Conservation (phyloP, 2,888 invertebrate genomes). For the Lochmaea capreae region DNA sequence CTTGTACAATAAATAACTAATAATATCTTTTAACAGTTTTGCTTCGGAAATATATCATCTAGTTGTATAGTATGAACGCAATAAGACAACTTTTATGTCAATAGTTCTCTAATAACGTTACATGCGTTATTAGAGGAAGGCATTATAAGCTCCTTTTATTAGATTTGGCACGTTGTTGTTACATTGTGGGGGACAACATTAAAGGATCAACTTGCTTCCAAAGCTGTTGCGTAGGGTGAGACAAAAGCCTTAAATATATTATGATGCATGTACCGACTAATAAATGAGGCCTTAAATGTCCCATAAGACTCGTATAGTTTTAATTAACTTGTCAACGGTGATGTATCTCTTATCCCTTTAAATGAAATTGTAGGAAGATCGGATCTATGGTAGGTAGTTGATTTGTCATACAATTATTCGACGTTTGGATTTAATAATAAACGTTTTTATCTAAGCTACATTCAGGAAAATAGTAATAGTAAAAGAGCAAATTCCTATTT, state of each 20-base stretch:
- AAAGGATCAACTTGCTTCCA: slow-evolving; percentile 43
- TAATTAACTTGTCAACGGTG: slow-evolving; percentile 48
- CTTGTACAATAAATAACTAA: too few species aligned
- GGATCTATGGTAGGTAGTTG: background rate
- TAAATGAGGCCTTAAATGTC: slow-evolving; percentile 48
- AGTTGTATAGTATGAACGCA: background rate
- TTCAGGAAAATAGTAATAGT: background rate
- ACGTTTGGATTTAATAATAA: slow-evolving; percentile 1
- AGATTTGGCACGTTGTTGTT: slow-evolving; percentile 49
- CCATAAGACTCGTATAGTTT: slow-evolving; percentile 42
- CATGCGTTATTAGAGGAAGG: slow-evolving; percentile 6
- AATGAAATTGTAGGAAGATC: slow-evolving; percentile 13
- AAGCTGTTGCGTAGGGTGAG: slow-evolving; percentile 18
- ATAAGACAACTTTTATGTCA: background rate
- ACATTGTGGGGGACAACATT: slow-evolving; percentile 41
- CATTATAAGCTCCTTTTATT: slow-evolving; percentile 48
- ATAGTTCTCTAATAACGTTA: background rate
- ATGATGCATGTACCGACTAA: slow-evolving; percentile 52
- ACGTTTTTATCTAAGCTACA: background rate
- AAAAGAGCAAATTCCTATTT: too few species aligned
- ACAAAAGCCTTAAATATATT: slow-evolving; percentile 53
- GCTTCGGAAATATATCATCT: too few species aligned
- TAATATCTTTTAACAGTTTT: too few species aligned
- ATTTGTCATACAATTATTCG: slow-evolving; percentile 7
- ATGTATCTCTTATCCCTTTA: slow-evolving; percentile 29